These are phyloP conservation scores for Acrocephalus arundinaceus DNA, from an alignment of 2,113 vertebrate species.

Conservation along the genomic window DNA sequence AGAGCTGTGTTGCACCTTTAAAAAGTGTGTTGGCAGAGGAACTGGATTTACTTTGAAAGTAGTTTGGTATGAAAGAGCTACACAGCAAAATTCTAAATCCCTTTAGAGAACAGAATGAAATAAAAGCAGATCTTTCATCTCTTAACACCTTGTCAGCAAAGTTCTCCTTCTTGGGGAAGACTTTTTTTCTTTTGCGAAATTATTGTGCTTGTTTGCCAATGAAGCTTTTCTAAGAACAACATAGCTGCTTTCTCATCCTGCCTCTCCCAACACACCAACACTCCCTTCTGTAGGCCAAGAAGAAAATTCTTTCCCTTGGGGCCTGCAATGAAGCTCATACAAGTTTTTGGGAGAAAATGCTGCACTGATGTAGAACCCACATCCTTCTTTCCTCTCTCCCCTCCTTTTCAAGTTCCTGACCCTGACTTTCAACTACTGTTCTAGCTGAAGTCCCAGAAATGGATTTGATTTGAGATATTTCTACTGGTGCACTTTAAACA, in stretches of 20 bases:
- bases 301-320: constrained; percentile 65
- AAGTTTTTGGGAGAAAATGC: neutral
- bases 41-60: constrained; percentile 21
- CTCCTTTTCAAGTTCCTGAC: neutral
- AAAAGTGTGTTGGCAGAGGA: constrained; percentile 12
- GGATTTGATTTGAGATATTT: neutral
- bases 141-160: constrained; percentile 64
- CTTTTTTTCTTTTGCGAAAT: constrained; percentile 21
- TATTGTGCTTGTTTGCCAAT: constrained; percentile 61
- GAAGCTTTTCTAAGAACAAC: constrained; percentile 59
- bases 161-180: constrained; percentile 55
- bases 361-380: neutral
- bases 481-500: neutral
- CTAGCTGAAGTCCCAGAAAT: neutral
- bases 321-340: constrained; percentile 34
- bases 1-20: constrained; percentile 12
- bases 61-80: constrained; percentile 22
- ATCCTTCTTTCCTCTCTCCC: neutral
- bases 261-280: constrained; percentile 68
- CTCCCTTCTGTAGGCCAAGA: constrained; percentile 55
- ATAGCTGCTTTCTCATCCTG: constrained; percentile 64
- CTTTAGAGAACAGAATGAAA: constrained; percentile 58
- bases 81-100: constrained; percentile 59
- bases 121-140: constrained; percentile 56
- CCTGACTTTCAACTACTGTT: neutral